These are phyloP conservation scores for Lepus europaeus DNA, from an alignment of 2,113 vertebrate genomes.

Conservation along the genomic window DNA sequence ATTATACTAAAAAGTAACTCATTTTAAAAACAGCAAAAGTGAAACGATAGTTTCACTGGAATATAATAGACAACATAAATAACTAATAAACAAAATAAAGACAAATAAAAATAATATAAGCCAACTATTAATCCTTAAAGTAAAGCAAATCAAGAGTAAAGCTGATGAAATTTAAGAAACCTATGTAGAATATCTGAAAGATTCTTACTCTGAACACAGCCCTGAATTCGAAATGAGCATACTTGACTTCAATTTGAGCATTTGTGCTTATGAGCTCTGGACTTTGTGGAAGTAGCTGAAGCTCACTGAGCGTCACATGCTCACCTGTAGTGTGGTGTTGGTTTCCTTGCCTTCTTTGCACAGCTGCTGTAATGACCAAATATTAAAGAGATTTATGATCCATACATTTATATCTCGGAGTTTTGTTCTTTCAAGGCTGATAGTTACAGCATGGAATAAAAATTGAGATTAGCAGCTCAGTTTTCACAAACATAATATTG, in stretches of 20 bases:
- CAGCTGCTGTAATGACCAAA: background rate
- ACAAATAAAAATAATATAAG: background rate
- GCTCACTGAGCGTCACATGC: background rate
- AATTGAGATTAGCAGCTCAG: background rate
- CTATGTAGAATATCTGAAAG: background rate
- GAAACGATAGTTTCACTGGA: background rate
- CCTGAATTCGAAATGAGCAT: background rate
- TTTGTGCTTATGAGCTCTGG: background rate
- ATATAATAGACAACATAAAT: background rate
- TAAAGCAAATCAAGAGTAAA: background rate
- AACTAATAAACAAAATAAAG: background rate
- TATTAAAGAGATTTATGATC: slow-evolving; percentile 16
- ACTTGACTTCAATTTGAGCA: background rate
- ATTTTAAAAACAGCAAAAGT: background rate
- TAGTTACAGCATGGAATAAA: background rate
- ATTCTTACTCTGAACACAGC: background rate
- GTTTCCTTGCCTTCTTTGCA: background rate
- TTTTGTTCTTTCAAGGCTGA: slow-evolving; percentile 3
- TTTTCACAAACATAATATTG: background rate
- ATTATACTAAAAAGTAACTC: background rate
- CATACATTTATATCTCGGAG: background rate
- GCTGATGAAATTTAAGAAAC: background rate
- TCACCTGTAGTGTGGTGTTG: background rate
- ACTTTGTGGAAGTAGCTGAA: background rate
- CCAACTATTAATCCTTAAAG: background rate